Conservation (phyloP, 2,797 vertebrate genomes). For the Chaenodraco wilsoni region DNA sequence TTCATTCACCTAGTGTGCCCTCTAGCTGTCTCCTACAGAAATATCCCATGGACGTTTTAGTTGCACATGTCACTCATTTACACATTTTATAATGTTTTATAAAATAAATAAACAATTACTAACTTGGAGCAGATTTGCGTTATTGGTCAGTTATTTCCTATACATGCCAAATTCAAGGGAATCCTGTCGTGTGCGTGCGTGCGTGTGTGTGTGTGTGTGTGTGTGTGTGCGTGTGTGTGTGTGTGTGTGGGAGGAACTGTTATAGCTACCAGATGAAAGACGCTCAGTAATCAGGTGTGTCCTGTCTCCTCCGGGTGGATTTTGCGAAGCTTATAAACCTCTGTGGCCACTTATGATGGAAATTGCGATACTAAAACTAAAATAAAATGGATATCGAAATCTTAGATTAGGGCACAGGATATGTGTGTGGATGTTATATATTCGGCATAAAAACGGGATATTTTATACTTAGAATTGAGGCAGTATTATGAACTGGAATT, state of each 20-base stretch:
- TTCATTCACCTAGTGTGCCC: conserved; percentile 72
- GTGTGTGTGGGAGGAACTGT: conserved; percentile 23
- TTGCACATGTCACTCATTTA: neutral
- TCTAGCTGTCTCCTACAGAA: conserved; percentile 66
- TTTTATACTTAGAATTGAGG: neutral
- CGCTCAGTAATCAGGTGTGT: conserved; percentile 24
- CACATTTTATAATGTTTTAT: neutral
- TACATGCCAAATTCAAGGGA: neutral
- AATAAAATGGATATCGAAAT: neutral
- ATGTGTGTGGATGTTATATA: neutral
- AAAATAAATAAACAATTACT: neutral
- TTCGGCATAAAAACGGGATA: neutral
- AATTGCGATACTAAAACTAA: neutral
- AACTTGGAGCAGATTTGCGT: neutral
- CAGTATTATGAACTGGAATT: neutral
- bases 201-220: conserved; percentile 2
- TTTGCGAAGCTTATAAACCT: neutral
- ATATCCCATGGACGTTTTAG: conserved; percentile 6
- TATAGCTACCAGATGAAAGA: conserved; percentile 40
- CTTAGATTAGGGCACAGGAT: neutral
- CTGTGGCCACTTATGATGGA: neutral
- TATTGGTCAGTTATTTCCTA: neutral
- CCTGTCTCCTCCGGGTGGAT: conserved; percentile 9
- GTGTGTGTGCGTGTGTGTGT: conserved; percentile 5
- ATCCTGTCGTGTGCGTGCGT: neutral